Evolutionary conservation across 2,888 invertebrate genomes (phyloP).

Genomic region (Hedychridium roseum): DNA sequence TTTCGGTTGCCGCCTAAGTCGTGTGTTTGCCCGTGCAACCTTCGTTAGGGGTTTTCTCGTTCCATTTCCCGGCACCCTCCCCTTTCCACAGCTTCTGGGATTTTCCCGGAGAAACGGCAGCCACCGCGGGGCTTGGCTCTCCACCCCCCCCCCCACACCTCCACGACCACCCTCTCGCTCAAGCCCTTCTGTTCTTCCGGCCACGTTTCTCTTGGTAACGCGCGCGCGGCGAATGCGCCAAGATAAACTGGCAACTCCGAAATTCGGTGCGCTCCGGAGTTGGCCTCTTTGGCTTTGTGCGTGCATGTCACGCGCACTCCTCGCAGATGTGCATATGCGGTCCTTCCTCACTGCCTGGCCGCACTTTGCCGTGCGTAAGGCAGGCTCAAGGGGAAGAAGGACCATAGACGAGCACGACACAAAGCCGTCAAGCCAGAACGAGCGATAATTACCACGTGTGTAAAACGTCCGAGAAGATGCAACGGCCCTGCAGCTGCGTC

Average conservation of each 20-base stretch:
- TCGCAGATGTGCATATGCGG: background rate
- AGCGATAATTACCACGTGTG: constrained; percentile 22
- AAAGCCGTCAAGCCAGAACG: constrained; percentile 17
- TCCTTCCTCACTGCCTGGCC: background rate
- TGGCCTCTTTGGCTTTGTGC: constrained; percentile 27
- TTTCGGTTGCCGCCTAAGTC: background rate
- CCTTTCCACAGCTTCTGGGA: too few relatives aligned
- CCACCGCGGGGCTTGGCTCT: too few relatives aligned
- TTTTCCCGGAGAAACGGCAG: too few relatives aligned
- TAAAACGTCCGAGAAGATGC: too few relatives aligned
- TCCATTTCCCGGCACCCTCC: too few relatives aligned
- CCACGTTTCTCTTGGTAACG: constrained; percentile 21
- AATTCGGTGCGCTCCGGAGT: constrained; percentile 34
- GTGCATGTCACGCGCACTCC: constrained; percentile 1
- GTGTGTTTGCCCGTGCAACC: too few relatives aligned
- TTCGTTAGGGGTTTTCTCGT: too few relatives aligned
- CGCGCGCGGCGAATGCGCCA: constrained; percentile 40
- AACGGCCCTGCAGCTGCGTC: too few relatives aligned
- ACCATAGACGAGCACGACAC: constrained; percentile 10
- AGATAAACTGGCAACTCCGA: constrained; percentile 43
- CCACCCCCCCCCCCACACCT: too few relatives aligned
- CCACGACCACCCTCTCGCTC: background rate
- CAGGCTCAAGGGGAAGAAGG: constrained; percentile 10
- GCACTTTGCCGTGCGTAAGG: constrained; percentile 6
- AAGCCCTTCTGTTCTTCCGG: constrained; percentile 11